These are phyloP conservation scores for Coleophora deauratella DNA, from an alignment of 2,888 invertebrate genomes.

Conservation along the genomic window DNA sequence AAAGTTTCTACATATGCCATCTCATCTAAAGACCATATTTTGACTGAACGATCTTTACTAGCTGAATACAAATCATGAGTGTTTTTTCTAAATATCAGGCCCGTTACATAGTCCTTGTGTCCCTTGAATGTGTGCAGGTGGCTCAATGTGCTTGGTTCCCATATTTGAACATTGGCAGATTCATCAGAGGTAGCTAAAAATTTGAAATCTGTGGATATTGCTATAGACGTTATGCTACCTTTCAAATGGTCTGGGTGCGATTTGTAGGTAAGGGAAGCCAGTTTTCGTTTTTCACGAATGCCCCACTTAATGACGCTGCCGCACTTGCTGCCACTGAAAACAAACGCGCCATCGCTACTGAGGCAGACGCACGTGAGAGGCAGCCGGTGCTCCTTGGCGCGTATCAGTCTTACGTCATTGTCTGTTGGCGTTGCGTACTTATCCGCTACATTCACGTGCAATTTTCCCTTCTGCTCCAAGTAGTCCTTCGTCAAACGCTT, in stretches of 20 bases:
- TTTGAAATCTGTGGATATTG: constrained; percentile 85
- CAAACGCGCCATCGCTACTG: constrained; percentile 79
- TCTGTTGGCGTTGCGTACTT: constrained; percentile 42
- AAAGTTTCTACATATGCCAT: constrained; percentile 97
- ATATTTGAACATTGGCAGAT: constrained; percentile 82
- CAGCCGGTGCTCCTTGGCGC: constrained; percentile 84
- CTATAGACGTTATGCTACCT: constrained; percentile 77
- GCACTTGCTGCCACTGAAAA: constrained; percentile 92
- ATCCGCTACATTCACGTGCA: constrained; percentile 84
- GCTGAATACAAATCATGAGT: constrained; percentile 89
- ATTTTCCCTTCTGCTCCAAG: constrained; percentile 87
- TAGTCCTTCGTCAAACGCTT: constrained; percentile 88
- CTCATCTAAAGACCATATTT: constrained; percentile 97
- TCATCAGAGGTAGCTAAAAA: constrained; percentile 78
- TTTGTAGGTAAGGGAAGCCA: constrained; percentile 69
- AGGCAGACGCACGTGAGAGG: constrained; percentile 88
- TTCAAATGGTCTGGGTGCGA: constrained; percentile 50
- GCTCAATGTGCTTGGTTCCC: constrained; percentile 85
- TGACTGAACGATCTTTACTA: constrained; percentile 85
- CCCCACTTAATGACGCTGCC: constrained; percentile 91
- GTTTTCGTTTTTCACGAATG: constrained; percentile 75
- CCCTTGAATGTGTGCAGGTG: constrained; percentile 87
- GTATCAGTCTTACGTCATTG: constrained; percentile 68
- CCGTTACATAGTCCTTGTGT: constrained; percentile 82
- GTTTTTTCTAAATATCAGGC: constrained; percentile 88